Conservation (phyloP, 1,140 invertebrate species). For the silkworm (Bombyx mori) region ASM3026992v2 NC_085122.1:10517001-10517500, state of each 20-base stretch:
- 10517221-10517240: constrained; percentile 29
- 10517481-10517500: too few species aligned
- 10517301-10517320: constrained; percentile 20
- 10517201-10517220: constrained; percentile 15
- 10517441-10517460: constrained; percentile 22
- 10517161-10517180: constrained; percentile 18
- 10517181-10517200: constrained; percentile 18
- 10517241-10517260: constrained; percentile 7
- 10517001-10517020: constrained; percentile 24
- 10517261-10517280: neutral
- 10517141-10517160: constrained; percentile 23
- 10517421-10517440: constrained; percentile 39
- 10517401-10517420: constrained; percentile 30
- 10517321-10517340: constrained; percentile 24
- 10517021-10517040: constrained; percentile 15
- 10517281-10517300: neutral
- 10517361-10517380: constrained; percentile 35
- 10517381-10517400: constrained; percentile 28
- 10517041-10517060: constrained; percentile 4
- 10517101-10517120: constrained; percentile 13
- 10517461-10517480: neutral
- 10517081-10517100: constrained; percentile 27
- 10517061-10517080: constrained; percentile 2
- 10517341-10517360: constrained; percentile 29
- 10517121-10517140: constrained; percentile 21